Evolutionary conservation across 2,797 vertebrate species (phyloP), one percentile per base, ranked within the genome.

Genomic region (Syngnathus acus): DNA sequence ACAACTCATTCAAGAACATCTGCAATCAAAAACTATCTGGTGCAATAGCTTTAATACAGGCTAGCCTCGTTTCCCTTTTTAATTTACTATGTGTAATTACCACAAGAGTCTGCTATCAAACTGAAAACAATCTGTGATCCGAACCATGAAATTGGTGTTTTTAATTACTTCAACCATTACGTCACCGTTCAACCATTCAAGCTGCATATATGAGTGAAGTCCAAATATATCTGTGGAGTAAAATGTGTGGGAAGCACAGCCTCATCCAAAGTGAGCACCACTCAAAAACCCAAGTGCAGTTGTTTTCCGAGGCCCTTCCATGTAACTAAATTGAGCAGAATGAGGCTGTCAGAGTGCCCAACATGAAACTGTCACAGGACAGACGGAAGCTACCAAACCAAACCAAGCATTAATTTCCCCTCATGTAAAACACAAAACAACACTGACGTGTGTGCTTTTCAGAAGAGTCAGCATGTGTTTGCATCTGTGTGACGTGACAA

Each of bases 251-350:
- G 76, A 82, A 82, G 75, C 61, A 82, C 78, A 74, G 77, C 69
- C 67, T 83, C 80, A 87, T 83, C 72, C 73, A 81, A 81, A 87
- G 78, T 78, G 82, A 87, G 74, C 73, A 76, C 72, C 79, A 80
- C 83, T 86, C 87, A 87, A 75, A 81, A 84, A 86, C 77, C 67
- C 77, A 82, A 59, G 63, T 65, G 62, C 32, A 59, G 68, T 78
- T 65, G 61, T 72, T 78, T 79, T 81, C 76, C 86, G 85, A 76
- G 78, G 66, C 68, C 74, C 62, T 57, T 48, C 64, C 43, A 32
- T 68, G 53, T 71, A 74, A 80, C 80, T 78, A 82, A 83, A 87
- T 79, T 76, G 79, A 74, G 53, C 75, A 68, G 69, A 75, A 70
- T 63, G 72, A 83, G 72, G 72, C 66, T 62, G 60, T 45, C 42